Percentiles rank a stretch among this genome's conserved stretches.
Evolutionary conservation across 2,888 invertebrate genomes (phyloP).

Genomic region (Xylophagus ater): DNA sequence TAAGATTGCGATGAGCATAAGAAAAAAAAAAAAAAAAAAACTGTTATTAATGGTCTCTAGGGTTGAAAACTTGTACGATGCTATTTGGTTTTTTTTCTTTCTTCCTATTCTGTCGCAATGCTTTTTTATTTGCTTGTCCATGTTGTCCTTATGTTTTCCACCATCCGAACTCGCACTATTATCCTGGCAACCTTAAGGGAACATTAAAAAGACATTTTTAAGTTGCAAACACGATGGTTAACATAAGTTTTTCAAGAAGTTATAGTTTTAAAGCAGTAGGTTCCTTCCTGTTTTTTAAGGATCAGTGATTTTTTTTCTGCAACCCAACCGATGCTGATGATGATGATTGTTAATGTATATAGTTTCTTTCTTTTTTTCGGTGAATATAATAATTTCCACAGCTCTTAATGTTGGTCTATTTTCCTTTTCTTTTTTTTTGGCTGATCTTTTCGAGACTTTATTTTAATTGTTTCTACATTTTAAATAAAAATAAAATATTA

Average conservation of each 20-base stretch:
- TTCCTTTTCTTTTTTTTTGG: no score
- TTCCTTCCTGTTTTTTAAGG: slow-evolving; percentile 1
- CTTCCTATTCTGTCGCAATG: not conserved
- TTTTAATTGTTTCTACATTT: no score
- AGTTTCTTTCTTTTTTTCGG: no score
- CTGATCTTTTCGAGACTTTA: no score
- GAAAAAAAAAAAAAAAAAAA: no score
- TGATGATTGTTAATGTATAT: no score
- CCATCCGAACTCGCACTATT: not conserved
- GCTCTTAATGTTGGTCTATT: no score
- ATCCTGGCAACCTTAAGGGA: not conserved
- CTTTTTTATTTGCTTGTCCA: not conserved
- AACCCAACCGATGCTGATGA: no score
- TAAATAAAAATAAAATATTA: no score
- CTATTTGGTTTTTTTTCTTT: not conserved
- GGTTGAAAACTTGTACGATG: slow-evolving; percentile 10
- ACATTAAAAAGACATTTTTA: slow-evolving; percentile 19
- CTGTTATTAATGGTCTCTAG: slow-evolving; percentile 15
- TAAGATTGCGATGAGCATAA: no score
- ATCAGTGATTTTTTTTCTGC: not conserved
- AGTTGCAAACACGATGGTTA: slow-evolving; percentile 13
- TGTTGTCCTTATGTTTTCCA: slow-evolving; percentile 2
- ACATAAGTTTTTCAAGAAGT: slow-evolving; percentile 14
- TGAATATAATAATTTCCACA: no score
- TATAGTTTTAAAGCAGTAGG: slow-evolving; percentile 9